Evolutionary conservation across 2,113 vertebrate species (phyloP), one percentile per base, ranked within the genome.

Genomic region (Dipodomys stephensi): DNA sequence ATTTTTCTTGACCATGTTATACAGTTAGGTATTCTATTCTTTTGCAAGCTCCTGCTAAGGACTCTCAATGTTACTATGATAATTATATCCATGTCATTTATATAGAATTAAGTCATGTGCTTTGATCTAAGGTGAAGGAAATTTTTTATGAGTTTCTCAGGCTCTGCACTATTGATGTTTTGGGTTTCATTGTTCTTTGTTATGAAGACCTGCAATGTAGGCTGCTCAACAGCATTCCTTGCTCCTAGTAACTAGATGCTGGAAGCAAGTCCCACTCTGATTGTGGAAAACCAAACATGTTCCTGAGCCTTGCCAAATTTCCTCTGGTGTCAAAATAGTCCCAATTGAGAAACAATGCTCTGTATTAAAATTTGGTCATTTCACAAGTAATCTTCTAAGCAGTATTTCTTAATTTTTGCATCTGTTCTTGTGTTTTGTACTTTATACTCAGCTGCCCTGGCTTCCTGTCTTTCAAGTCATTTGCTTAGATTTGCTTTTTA

Each of bases 231-330:
- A 9, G 22, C 65, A 73, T 93, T 87, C 57, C 19, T 87, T 30
- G 57, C 72, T 46, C 80, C 57, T 49, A 18, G 28, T 28, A 68
- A 90, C 12, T 46, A 53, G 32, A 39, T n/a, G n/a, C 62, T 67
- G 39, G 35, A 74, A 83, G 60, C 49, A 84, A 76, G 69, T 60
- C 19, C 25, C 28, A 65, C 30, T 88, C 46, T 25, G 23, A 39
- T 83, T 74, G 46, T 74, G 28, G 62, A 87, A 93, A 91, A 68
- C 13, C 78, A 68, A 90, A 83, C 76, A 18, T 78, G 32, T 91
- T 83, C 60, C 28, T 20, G 64, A 46, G 62, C 35, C 27, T 73
- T 85, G 84, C 76, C 74, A 92, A 20, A 85, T 95, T 81, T 86
- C 87, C 62, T 77, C 90, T 76, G 86, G 90, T 32, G 27, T 6